Evolutionary conservation across 1,140 invertebrate species (phyloP).

Genomic region (Papilio polytes): DNA sequence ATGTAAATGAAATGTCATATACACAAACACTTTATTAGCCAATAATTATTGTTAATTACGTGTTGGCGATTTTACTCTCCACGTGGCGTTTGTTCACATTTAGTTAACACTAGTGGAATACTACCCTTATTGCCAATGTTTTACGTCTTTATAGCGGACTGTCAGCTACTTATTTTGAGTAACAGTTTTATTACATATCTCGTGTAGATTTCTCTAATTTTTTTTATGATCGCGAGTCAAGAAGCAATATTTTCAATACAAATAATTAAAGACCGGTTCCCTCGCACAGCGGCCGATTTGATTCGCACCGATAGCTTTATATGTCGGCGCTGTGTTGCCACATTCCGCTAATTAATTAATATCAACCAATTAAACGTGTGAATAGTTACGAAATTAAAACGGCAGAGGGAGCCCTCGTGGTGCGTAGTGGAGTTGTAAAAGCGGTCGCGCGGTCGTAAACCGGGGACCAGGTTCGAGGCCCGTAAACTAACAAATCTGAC

Average conservation of each 20-base stretch:
- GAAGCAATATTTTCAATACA: constrained; percentile 2
- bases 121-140: not conserved
- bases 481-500: constrained; percentile 83
- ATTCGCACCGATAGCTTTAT: constrained; percentile 27
- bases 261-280: constrained; percentile 1
- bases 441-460: constrained; percentile 66
- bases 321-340: constrained; percentile 6
- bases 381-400: constrained; percentile 40
- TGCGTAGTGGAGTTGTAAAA: constrained; percentile 62
- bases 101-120: not conserved
- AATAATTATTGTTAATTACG: constrained; percentile 7
- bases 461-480: constrained; percentile 72
- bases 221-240: not conserved
- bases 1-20: constrained; percentile 29
- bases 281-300: not conserved
- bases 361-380: constrained; percentile 50
- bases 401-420: constrained; percentile 19
- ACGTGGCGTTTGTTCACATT: not conserved
- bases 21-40: constrained; percentile 24
- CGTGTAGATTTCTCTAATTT: not conserved
- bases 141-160: not conserved
- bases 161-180: not conserved
- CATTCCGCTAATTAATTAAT: constrained; percentile 41
- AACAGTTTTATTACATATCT: not conserved
- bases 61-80: not conserved